phyloP scores from a whole-genome alignment of 2,888 invertebrate species.

The Eupsilia transversa region DNA sequence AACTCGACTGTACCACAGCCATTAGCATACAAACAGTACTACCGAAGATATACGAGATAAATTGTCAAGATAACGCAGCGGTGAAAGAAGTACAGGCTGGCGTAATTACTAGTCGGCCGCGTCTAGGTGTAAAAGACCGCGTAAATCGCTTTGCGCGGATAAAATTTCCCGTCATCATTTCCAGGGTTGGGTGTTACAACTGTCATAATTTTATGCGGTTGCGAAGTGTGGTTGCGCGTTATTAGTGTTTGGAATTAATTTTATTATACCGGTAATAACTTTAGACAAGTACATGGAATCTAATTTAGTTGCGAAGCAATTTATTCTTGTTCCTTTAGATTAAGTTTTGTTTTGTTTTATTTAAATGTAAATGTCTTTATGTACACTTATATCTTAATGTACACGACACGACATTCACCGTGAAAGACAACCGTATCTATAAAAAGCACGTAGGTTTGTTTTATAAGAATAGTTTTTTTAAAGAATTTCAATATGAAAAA shows the following conservation, averaged over 20 bases:
- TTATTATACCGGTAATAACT: conserved; percentile 61
- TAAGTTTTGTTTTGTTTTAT: conserved; percentile 29
- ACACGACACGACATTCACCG: no score
- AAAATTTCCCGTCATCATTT: conserved; percentile 57
- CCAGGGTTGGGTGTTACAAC: conserved; percentile 60
- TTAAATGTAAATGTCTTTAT: conserved; percentile 18
- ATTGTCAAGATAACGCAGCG: conserved; percentile 84
- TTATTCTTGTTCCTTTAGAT: conserved; percentile 45
- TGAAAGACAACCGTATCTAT: not conserved
- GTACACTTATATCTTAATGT: not conserved
- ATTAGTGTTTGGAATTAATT: conserved; percentile 63
- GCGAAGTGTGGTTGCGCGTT: conserved; percentile 54
- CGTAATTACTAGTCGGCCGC: conserved; percentile 79
- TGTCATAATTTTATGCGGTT: conserved; percentile 68
- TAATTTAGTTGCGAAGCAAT: conserved; percentile 48
- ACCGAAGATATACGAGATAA: conserved; percentile 84
- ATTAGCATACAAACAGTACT: conserved; percentile 87
- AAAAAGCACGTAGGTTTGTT: not conserved
- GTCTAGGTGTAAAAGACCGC: conserved; percentile 73
- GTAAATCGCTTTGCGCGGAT: conserved; percentile 64
- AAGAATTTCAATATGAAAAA: not conserved
- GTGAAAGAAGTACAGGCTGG: conserved; percentile 82
- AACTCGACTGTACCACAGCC: conserved; percentile 71
- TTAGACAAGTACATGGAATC: conserved; percentile 40
- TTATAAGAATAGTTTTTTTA: not conserved